Evolutionary conservation across 2,797 vertebrate genomes (phyloP), one percentile per base, ranked within the genome.

Genomic region (Epinephelus awoara): DNA sequence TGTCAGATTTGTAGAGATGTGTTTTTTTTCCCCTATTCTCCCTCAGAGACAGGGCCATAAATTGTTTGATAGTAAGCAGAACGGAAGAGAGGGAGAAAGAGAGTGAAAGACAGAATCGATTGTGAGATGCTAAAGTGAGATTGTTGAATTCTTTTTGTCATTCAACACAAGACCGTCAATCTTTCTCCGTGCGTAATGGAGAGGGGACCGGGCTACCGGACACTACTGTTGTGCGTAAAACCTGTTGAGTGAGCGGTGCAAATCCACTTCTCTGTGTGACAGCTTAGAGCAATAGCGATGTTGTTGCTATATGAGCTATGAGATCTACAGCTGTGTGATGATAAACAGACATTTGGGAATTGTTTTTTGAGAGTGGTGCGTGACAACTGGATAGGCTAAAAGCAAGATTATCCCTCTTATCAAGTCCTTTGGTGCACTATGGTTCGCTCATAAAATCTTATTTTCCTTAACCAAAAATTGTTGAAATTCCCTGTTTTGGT

Each of bases 31-130:
- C 21, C 10, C 59, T n/a, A 56, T 72, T 71, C 72, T 80, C 68
- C 79, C 76, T 69, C 58, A 65, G 85, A 87, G 82, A 85, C 77
- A 34, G 54, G 81, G 49, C 57, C 72, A 75, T 75, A 72, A 77
- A 87, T 73, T 84, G 85, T 82, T 91, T 90, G 74, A 87, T 77
- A 80, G 78, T 85, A 87, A 87, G 83, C 75, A 83, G 84, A 88
- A 62, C 62, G 83, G 56, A 29, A 73, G 57, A 49, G 14, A 44
- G 44, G 64, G 42, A 67, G 23, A 58, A 17, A 68, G 34, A 63
- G 25, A 70, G 57, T 40, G 72, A 77, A 42, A 78, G 61, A 68
- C 62, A 59, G 47, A 49, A 69, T 21, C 29, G 56, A 67, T 58
- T 52, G 52, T 47, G 56, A 64, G 47, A 72, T 27, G 44, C 40